Conservation (phyloP, 2,888 invertebrate species). For the Synanthedon tipuliformis region DNA sequence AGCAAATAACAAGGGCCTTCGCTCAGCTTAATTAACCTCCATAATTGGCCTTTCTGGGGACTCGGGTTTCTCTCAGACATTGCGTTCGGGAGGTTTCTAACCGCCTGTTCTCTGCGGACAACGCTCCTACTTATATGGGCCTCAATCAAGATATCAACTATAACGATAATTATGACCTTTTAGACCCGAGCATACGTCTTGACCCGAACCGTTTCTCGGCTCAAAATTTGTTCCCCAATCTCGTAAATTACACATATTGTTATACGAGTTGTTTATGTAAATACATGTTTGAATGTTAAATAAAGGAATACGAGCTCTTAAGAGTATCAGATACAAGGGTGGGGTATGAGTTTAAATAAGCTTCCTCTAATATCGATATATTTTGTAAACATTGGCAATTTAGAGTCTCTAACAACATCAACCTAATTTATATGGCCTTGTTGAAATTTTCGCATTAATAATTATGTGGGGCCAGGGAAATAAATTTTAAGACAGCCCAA, state of each 20-base stretch:
- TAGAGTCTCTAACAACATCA: background rate
- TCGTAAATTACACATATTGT: background rate
- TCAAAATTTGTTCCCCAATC: background rate
- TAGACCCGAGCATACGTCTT: background rate
- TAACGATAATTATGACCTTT: background rate
- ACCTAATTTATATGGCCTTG: background rate
- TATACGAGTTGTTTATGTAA: too few relatives aligned
- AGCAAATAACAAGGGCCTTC: constrained; percentile 27
- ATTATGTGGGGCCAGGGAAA: constrained; percentile 1
- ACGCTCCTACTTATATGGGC: constrained; percentile 1
- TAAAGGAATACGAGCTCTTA: too few relatives aligned
- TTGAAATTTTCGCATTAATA: constrained; percentile 1
- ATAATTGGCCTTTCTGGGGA: constrained; percentile 28
- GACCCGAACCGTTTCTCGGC: background rate
- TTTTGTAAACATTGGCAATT: background rate
- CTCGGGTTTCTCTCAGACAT: constrained; percentile 1
- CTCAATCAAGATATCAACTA: constrained; percentile 1
- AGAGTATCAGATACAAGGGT: too few relatives aligned
- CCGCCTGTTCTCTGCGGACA: background rate
- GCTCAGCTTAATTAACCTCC: constrained; percentile 35
- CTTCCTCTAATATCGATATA: background rate
- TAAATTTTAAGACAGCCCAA: constrained; percentile 12
- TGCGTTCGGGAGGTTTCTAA: constrained; percentile 1
- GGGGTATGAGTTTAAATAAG: background rate
- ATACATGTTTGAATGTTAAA: too few relatives aligned